phyloP scores from a whole-genome alignment of 2,888 invertebrate genomes.

The Eupithecia insigniata region DNA sequence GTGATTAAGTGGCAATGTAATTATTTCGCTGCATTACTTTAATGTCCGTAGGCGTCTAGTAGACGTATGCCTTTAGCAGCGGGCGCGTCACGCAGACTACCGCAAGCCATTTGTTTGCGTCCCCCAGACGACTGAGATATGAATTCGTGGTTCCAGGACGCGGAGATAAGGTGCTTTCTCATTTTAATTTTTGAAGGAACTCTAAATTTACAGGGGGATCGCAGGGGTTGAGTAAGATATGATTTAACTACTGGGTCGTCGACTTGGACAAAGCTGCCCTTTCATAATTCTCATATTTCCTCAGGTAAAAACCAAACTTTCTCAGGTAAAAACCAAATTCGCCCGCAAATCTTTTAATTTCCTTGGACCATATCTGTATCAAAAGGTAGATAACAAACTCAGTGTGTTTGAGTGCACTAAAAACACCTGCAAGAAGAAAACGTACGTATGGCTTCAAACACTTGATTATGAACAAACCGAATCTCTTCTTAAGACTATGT shows the following conservation, averaged over 20 bases:
- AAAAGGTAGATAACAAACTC: no score
- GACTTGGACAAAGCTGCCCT: neutral
- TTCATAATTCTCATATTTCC: no score
- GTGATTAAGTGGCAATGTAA: neutral
- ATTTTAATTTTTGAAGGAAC: conserved; percentile 15
- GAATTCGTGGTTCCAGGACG: conserved; percentile 13
- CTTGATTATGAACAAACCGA: no score
- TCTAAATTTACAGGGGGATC: neutral
- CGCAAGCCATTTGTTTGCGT: conserved; percentile 17
- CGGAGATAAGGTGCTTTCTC: conserved; percentile 1
- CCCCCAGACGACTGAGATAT: conserved; percentile 21
- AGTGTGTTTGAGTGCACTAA: no score
- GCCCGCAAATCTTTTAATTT: no score
- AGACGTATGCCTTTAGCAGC: neutral
- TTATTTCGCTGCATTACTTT: neutral
- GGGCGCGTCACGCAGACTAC: conserved; percentile 12
- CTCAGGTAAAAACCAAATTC: no score
- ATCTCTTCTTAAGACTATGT: no score
- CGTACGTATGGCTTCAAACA: no score
- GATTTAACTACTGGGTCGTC: neutral
- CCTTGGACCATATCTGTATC: no score
- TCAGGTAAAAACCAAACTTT: no score
- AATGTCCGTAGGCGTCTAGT: neutral
- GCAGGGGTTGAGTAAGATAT: neutral
- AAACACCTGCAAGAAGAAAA: no score